Evolutionary conservation across 2,797 vertebrate genomes (phyloP).

Genomic region (Picus viridis): DNA sequence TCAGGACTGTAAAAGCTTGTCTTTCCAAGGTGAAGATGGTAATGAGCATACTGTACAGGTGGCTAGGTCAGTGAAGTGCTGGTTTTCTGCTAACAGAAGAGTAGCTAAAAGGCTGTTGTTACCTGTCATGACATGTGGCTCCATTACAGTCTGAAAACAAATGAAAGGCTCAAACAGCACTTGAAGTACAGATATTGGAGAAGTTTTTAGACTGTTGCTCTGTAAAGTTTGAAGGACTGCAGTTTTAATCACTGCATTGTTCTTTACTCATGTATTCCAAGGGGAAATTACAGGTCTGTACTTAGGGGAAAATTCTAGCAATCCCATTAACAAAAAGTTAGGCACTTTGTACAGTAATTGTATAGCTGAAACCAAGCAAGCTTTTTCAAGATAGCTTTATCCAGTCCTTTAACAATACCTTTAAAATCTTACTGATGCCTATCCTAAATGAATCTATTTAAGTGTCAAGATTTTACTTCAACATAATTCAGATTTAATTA

Average conservation of each 20-base stretch:
- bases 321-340: background rate
- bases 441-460: background rate
- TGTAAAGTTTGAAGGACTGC: background rate
- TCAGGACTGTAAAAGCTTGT: background rate
- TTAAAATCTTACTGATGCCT: background rate
- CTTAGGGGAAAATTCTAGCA: background rate
- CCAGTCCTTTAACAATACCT: background rate
- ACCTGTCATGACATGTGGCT: background rate
- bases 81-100: background rate
- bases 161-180: background rate
- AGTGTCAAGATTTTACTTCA: background rate
- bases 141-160: background rate
- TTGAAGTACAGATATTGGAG: accelerated
- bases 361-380: background rate
- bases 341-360: background rate
- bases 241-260: background rate
- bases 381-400: background rate
- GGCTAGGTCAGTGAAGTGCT: background rate
- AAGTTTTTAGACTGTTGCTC: background rate
- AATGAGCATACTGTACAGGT: background rate
- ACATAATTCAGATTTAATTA: background rate
- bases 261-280: background rate
- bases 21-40: background rate
- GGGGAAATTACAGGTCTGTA: background rate
- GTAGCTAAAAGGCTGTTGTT: background rate